Evolutionary conservation across 2,113 vertebrate species (phyloP), one percentile per base, ranked within the genome.

Genomic region (Kryptolebias marmoratus): DNA sequence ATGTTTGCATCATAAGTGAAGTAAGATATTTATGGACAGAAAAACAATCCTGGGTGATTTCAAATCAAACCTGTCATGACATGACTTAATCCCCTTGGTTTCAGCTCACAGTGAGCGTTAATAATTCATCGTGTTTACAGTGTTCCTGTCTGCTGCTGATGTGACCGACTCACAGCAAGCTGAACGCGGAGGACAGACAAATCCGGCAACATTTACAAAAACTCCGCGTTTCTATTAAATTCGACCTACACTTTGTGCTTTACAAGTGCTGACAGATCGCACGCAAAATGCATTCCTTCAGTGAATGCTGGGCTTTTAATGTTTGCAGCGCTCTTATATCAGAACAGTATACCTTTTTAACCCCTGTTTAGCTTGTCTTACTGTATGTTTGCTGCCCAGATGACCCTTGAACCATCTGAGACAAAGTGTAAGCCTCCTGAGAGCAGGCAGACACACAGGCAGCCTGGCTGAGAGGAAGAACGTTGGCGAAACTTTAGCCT

Each of bases 401-500:
- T 62, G 83, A 88, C 79, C 85, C 82, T 55, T 68, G 13, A 78
- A 57, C 77, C 27, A 47, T 54, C 39, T 54, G 45, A 71, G 68
- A 82, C 76, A 68, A 45, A 81, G 81, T 27, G 77, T 81, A 80
- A 88, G 86, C 78, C 85, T 81, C 79, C 80, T 84, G 89, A 67
- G 83, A 89, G 81, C 53, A 55, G 32, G 49, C 45, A 60, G 62
- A 72, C 73, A 64, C 30, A 74, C 71, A 78, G n/a, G 73, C 64
- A 54, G 61, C 48, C 65, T 9, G 57, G 30, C 75, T 68, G 56
- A 68, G 69, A 60, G 67, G 63, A 62, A 68, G 50, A 54, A 64
- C 69, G 75, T 65, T 70, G 79, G 73, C 0, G 91, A 90, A 93
- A 92, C 89, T 67, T 82, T 72, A 93, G 75, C 88, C 74, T 59